A percentile compares a stretch with the other conserved stretches of the same genome.
Evolutionary conservation across 2,888 invertebrate genomes (phyloP).

Genomic region (Gastrophysa polygoni): DNA sequence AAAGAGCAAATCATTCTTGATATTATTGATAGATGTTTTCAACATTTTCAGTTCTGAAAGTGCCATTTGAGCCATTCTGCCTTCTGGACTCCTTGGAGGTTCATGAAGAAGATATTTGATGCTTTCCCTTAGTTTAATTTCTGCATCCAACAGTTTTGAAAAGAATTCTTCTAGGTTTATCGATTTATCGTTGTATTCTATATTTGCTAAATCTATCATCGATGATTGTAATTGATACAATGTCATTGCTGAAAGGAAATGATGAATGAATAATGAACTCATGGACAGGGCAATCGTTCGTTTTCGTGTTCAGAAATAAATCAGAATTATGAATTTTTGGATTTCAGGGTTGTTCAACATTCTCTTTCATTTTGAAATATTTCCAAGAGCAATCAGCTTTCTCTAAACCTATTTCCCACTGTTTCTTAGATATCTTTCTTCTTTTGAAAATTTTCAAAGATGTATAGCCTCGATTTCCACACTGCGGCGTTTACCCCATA

Average conservation of each 20-base stretch:
- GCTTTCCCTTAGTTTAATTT: conserved; percentile 65
- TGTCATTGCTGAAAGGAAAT: conserved; percentile 65
- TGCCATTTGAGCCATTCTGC: conserved; percentile 71
- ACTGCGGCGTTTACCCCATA: no score
- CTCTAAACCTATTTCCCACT: no score
- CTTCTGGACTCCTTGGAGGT: conserved; percentile 74
- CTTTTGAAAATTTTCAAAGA: no score
- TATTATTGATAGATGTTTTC: conserved; percentile 35
- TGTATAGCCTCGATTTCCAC: no score
- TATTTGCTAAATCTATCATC: conserved; percentile 68
- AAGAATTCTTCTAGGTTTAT: conserved; percentile 64
- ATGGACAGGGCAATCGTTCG: no score
- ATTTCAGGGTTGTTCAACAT: no score
- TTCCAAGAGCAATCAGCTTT: no score
- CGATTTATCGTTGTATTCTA: conserved; percentile 66
- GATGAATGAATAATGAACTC: not conserved
- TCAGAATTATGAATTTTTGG: no score
- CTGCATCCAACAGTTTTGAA: conserved; percentile 64
- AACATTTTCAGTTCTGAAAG: conserved; percentile 66
- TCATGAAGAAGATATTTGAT: conserved; percentile 73
- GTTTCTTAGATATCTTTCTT: no score
- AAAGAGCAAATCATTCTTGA: conserved; percentile 33
- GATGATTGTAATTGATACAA: conserved; percentile 78
- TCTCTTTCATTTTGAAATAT: no score
- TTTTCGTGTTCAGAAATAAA: no score